Evolutionary conservation across 1,140 invertebrate genomes (phyloP).

Genomic region (Procambarus clarkii): DNA sequence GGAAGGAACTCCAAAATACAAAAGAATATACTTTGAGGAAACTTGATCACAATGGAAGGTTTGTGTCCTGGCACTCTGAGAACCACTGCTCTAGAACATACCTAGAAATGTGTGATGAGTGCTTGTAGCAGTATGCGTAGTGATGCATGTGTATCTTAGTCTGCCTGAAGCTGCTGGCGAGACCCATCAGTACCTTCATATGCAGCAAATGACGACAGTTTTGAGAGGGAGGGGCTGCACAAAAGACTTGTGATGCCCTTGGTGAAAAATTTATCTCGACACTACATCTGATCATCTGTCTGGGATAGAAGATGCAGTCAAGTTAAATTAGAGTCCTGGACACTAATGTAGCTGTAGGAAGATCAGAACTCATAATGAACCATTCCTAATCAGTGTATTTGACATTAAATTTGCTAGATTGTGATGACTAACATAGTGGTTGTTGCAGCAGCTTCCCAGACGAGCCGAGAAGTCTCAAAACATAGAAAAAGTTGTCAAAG

Average conservation of each 20-base stretch:
- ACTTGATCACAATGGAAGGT: no score
- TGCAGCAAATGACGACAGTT: background rate
- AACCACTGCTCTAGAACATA: background rate
- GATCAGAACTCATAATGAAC: constrained; percentile 16
- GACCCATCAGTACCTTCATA: background rate
- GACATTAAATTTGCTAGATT: constrained; percentile 33
- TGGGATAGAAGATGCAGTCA: background rate
- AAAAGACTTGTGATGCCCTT: background rate
- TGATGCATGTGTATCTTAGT: background rate
- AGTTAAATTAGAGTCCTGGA: background rate
- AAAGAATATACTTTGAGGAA: no score
- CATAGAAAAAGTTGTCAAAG: constrained; percentile 42
- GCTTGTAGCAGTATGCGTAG: background rate
- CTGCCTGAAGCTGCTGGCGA: background rate
- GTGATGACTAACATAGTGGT: constrained; percentile 53
- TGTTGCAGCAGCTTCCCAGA: constrained; percentile 56
- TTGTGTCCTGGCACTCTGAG: no score
- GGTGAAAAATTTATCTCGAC: background rate
- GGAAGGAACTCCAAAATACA: no score
- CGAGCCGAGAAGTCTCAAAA: constrained; percentile 39
- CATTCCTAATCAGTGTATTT: constrained; percentile 13
- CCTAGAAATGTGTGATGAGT: background rate
- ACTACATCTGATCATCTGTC: background rate
- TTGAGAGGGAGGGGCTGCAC: background rate
- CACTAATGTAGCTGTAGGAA: background rate